Percentiles rank a stretch among this genome's conserved stretches.
Evolutionary conservation across 2,797 vertebrate species (phyloP).

Genomic region (Triplophysa bombifrons): DNA sequence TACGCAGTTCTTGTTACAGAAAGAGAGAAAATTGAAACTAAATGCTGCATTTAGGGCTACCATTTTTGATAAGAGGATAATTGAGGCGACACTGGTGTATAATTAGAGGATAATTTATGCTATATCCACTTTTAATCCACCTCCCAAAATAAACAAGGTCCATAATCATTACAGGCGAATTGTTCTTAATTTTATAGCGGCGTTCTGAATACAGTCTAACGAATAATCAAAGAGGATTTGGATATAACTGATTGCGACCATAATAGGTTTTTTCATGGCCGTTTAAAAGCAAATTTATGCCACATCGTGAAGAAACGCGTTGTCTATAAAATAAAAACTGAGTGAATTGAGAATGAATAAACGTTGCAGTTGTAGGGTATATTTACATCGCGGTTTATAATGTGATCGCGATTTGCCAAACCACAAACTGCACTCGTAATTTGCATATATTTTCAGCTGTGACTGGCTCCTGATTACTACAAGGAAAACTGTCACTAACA

Average conservation of each 20-base stretch:
- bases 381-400: conserved; percentile 82
- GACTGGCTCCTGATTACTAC: conserved; percentile 84
- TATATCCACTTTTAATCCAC: conserved; percentile 99
- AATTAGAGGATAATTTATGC: conserved; percentile 99
- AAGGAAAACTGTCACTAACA: conserved; percentile 83
- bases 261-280: conserved; percentile 90
- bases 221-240: conserved; percentile 97
- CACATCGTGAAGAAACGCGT: conserved; percentile 83
- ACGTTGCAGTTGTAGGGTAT: conserved; percentile 76
- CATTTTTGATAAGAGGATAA: conserved; percentile 99
- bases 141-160: conserved; percentile 99
- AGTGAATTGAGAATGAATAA: conserved; percentile 83
- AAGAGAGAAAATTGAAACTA: conserved; percentile 99
- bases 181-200: conserved; percentile 99
- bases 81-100: conserved; percentile 99
- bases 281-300: conserved; percentile 87
- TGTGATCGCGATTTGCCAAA: conserved; percentile 87
- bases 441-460: conserved; percentile 91
- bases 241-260: conserved; percentile 94
- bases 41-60: conserved; percentile 99
- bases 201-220: conserved; percentile 97
- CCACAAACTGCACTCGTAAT: conserved; percentile 87
- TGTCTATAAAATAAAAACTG: conserved; percentile 86
- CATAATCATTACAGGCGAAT: conserved; percentile 99
- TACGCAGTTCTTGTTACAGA: conserved; percentile 98